phyloP scores from a whole-genome alignment of 2,888 invertebrate genomes.

The Leptopilina syphax region DNA sequence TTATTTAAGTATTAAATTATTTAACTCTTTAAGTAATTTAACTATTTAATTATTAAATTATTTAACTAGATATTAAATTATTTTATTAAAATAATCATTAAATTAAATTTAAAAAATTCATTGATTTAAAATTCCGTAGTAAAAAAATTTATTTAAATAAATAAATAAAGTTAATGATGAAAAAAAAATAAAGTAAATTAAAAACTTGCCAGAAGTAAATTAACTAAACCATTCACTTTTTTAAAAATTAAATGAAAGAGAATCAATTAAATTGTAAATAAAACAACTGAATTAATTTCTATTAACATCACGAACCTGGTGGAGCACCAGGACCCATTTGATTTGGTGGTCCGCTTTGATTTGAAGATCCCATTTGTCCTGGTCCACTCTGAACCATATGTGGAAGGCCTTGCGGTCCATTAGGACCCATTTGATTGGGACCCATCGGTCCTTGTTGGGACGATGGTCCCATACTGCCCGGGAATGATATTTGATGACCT shows the following conservation, averaged over 20 bases:
- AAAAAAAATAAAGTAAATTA: too few species aligned
- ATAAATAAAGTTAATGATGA: too few species aligned
- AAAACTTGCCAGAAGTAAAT: too few species aligned
- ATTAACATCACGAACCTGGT: not conserved
- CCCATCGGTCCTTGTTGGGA: constrained; percentile 60
- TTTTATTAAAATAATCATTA: too few species aligned
- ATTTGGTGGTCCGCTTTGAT: constrained; percentile 58
- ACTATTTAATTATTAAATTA: too few species aligned
- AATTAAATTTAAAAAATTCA: too few species aligned
- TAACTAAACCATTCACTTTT: not conserved
- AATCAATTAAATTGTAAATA: too few species aligned
- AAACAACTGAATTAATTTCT: too few species aligned
- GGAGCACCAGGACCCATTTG: constrained; percentile 54
- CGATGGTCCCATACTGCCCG: constrained; percentile 27
- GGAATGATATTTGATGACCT: constrained; percentile 37
- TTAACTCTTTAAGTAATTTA: too few species aligned
- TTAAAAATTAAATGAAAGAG: too few species aligned
- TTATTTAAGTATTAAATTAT: not conserved
- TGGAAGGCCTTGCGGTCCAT: constrained; percentile 63
- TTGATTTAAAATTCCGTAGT: too few species aligned
- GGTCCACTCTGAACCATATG: constrained; percentile 60
- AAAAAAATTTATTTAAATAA: too few species aligned
- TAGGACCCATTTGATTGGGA: constrained; percentile 66
- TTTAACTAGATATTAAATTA: not conserved
- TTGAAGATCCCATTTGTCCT: constrained; percentile 49